phyloP scores from a whole-genome alignment of 2,113 vertebrate species.

The Prochilodus magdalenae region DNA sequence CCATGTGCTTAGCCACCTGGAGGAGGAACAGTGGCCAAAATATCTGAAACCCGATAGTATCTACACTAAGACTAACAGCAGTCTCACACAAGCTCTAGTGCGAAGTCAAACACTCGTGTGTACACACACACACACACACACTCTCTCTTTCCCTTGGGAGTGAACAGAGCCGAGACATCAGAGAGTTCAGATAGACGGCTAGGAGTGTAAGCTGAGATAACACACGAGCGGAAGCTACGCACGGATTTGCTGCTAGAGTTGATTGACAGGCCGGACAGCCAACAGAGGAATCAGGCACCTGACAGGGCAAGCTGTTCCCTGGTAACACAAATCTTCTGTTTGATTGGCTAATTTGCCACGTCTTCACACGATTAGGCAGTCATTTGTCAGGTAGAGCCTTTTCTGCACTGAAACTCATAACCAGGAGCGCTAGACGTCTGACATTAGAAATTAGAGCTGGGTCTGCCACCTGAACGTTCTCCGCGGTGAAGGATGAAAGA shows the following conservation, averaged over 20 bases:
- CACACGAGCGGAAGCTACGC: constrained; percentile 29
- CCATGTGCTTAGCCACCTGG: constrained; percentile 17
- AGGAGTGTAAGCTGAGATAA: constrained; percentile 55
- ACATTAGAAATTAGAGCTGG: constrained; percentile 8
- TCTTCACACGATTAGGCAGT: background rate
- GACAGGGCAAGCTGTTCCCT: constrained; percentile 10
- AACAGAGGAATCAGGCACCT: background rate
- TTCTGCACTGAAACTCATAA: too few relatives aligned
- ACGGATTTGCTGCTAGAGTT: constrained; percentile 27
- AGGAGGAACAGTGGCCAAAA: constrained; percentile 26
- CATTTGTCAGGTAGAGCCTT: background rate
- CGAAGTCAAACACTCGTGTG: constrained; percentile 15
- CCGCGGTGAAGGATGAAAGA: background rate
- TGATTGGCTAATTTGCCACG: constrained; percentile 30
- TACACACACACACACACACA: background rate
- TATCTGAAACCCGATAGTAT: constrained; percentile 21
- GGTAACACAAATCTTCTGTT: background rate
- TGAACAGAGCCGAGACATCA: background rate
- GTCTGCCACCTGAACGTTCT: background rate
- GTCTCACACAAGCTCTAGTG: constrained; percentile 1
- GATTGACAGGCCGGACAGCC: constrained; percentile 7
- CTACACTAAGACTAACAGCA: constrained; percentile 22
- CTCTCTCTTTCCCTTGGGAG: constrained; percentile 8
- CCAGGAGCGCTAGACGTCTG: background rate
- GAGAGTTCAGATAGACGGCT: constrained; percentile 55